Percentiles rank a stretch among this genome's conserved stretches.
phyloP scores from a whole-genome alignment of 1,140 invertebrate species.

The Alviniconcha marisindica region DNA sequence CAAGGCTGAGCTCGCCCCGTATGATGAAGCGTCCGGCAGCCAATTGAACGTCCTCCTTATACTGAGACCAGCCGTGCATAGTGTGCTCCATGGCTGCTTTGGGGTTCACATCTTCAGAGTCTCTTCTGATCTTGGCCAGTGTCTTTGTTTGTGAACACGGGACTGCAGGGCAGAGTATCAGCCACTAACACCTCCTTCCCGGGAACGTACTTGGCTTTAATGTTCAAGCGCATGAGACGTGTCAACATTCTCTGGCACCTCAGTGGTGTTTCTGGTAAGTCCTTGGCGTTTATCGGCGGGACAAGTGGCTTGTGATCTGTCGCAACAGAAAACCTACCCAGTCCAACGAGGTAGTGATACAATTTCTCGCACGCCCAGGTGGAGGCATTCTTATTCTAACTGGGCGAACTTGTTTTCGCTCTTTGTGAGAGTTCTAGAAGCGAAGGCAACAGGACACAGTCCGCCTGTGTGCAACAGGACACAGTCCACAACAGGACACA shows the following conservation, averaged over 20 bases:
- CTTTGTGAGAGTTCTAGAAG: too few relatives aligned
- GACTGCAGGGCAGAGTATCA: background rate
- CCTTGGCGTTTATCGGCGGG: background rate
- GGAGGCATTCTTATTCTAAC: too few relatives aligned
- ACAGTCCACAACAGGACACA: too few relatives aligned
- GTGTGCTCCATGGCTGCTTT: background rate
- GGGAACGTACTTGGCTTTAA: background rate
- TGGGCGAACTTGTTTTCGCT: too few relatives aligned
- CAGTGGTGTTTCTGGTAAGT: background rate
- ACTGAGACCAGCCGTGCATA: background rate
- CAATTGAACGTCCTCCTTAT: background rate
- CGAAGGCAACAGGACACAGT: too few relatives aligned
- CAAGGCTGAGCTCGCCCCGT: too few relatives aligned
- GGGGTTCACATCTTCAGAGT: background rate
- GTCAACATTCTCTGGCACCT: conserved; percentile 23
- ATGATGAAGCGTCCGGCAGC: background rate
- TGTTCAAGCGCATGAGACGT: background rate
- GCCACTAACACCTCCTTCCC: background rate
- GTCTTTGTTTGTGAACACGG: background rate
- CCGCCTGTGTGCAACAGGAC: too few relatives aligned
- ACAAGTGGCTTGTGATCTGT: background rate
- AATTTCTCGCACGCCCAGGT: background rate
- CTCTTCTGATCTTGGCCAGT: background rate
- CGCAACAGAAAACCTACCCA: background rate
- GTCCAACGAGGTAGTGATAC: background rate